Percentiles rank a stretch among this genome's conserved stretches.
These are phyloP conservation scores for Myodes glareolus DNA, from an alignment of 2,113 vertebrate species.

Conservation along the genomic window DNA sequence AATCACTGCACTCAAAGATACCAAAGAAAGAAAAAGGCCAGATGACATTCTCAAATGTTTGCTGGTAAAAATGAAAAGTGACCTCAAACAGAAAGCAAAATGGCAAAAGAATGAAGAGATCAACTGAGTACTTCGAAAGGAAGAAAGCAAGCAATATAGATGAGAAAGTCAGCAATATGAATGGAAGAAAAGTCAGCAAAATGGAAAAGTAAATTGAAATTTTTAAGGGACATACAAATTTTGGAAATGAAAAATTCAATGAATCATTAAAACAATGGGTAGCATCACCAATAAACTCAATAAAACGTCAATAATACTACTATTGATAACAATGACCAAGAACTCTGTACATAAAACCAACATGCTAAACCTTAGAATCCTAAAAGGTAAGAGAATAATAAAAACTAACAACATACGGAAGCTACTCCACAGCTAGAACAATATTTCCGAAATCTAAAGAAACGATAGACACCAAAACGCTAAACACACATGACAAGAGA, in stretches of 20 bases:
- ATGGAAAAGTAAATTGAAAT: background rate
- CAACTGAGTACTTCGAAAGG: background rate
- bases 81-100: background rate
- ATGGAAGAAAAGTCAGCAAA: background rate
- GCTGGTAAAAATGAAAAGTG: background rate
- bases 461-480: background rate
- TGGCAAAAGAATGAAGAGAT: background rate
- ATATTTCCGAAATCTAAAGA: background rate
- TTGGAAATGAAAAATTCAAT: background rate
- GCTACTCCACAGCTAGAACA: background rate
- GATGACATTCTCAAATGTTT: background rate
- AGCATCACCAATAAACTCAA: background rate
- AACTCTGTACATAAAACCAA: background rate
- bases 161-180: background rate
- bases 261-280: background rate
- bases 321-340: background rate
- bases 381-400: background rate
- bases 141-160: background rate
- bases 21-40: background rate
- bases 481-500: background rate
- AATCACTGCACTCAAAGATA: background rate
- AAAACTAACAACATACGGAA: background rate
- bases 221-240: background rate
- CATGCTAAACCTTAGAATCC: background rate
- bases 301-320: background rate